Conservation (phyloP, 2,888 invertebrate species). For the Pyrgus malvae region DNA sequence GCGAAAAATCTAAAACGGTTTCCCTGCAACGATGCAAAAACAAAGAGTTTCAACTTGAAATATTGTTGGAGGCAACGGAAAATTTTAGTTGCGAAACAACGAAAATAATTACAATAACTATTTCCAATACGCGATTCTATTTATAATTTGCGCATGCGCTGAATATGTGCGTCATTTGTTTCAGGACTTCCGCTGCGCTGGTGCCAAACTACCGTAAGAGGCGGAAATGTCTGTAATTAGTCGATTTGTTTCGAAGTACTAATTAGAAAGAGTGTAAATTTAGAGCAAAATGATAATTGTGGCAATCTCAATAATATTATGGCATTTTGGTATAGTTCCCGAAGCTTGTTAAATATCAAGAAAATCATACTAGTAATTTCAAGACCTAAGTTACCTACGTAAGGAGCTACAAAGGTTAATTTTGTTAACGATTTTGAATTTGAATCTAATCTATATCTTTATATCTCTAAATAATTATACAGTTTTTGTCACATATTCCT, state of each 20-base stretch:
- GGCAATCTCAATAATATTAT: no score
- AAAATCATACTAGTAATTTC: no score
- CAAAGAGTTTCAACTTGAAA: neutral
- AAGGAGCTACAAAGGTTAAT: no score
- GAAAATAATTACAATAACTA: constrained; percentile 25
- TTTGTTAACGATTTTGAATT: no score
- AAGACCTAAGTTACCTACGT: no score
- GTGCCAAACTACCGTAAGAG: constrained; percentile 39
- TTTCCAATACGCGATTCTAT: constrained; percentile 33
- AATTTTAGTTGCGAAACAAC: constrained; percentile 1
- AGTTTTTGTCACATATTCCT: no score
- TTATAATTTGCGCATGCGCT: constrained; percentile 34
- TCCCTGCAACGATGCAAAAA: neutral
- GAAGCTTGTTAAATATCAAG: no score
- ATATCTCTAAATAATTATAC: no score
- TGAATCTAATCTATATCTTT: no score
- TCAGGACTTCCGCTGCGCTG: constrained; percentile 37
- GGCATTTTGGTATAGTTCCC: no score
- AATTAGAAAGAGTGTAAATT: constrained; percentile 1
- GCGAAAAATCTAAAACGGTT: constrained; percentile 11
- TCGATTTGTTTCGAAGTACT: constrained; percentile 35
- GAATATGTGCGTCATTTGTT: constrained; percentile 40
- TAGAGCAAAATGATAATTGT: neutral
- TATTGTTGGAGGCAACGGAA: constrained; percentile 4
- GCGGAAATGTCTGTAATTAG: constrained; percentile 42